Conservation (phyloP, 2,888 invertebrate species). For the Atrina japonica region DNA sequence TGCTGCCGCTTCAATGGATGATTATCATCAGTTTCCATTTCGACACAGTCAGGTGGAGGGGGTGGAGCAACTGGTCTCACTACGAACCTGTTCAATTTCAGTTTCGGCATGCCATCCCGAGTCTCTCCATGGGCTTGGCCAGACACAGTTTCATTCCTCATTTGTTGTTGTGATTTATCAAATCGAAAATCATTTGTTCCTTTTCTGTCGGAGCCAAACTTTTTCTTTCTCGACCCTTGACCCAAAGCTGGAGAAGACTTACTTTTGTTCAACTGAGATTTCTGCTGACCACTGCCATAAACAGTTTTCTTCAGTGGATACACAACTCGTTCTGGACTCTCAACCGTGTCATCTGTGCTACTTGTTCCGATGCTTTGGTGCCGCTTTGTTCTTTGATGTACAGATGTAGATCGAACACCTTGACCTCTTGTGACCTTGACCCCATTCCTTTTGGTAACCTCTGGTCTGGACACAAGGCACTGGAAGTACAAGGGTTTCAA, state of each 20-base stretch:
- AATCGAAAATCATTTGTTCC: constrained; percentile 26
- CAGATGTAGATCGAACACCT: constrained; percentile 15
- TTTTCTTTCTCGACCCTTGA: neutral
- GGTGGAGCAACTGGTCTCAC: constrained; percentile 75
- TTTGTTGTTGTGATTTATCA: neutral
- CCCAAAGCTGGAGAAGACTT: neutral
- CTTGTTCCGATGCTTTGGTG: neutral
- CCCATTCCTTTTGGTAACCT: constrained; percentile 50
- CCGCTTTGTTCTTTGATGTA: constrained; percentile 3
- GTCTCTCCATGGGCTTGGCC: constrained; percentile 43
- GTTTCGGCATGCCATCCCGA: constrained; percentile 35
- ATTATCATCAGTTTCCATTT: constrained; percentile 54
- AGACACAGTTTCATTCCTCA: constrained; percentile 13
- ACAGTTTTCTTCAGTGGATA: neutral
- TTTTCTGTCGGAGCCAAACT: constrained; percentile 33
- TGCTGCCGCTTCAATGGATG: constrained; percentile 75
- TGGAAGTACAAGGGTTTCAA: constrained; percentile 47
- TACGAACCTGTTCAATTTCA: constrained; percentile 63
- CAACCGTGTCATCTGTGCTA: neutral
- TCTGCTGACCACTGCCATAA: neutral
- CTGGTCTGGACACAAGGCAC: constrained; percentile 41
- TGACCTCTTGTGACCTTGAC: constrained; percentile 37
- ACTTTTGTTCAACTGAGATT: constrained; percentile 4
- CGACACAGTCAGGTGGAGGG: constrained; percentile 69
- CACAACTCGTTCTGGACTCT: neutral